Percentiles rank a stretch among this genome's conserved stretches.
phyloP scores from a whole-genome alignment of 2,113 vertebrate species.

The Condylura cristata region DNA sequence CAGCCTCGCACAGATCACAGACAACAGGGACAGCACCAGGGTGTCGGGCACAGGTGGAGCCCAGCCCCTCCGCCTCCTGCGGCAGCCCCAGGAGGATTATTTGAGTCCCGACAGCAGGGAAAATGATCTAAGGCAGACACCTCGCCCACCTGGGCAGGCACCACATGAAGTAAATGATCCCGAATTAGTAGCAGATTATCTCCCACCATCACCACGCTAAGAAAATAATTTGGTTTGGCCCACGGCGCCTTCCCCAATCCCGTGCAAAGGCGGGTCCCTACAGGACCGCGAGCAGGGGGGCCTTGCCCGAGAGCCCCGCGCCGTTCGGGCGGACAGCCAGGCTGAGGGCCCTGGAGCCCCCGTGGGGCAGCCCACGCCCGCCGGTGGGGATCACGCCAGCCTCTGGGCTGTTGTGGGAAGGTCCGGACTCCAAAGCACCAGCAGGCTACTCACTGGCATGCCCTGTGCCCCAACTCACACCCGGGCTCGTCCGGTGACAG shows the following conservation, averaged over 20 bases:
- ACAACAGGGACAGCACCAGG: not conserved
- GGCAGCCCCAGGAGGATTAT: not conserved
- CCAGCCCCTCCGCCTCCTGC: not conserved
- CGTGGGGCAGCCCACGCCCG: not conserved
- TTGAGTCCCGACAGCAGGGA: not conserved
- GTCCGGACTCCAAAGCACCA: not conserved
- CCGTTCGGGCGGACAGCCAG: not conserved
- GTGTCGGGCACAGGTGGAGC: not conserved
- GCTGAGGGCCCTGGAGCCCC: not conserved
- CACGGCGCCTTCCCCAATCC: not conserved
- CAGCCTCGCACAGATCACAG: too few relatives aligned
- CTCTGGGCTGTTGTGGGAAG: not conserved
- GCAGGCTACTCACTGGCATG: not conserved
- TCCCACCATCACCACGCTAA: not conserved
- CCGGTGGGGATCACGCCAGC: not conserved
- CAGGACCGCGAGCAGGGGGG: not conserved
- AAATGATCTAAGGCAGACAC: not conserved
- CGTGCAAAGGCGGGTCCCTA: not conserved
- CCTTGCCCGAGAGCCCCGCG: not conserved
- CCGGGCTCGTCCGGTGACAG: not conserved
- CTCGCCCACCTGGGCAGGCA: not conserved
- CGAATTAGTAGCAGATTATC: not conserved
- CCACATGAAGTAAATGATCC: not conserved
- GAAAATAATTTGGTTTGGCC: not conserved
- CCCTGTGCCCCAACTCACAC: not conserved